phyloP scores from a whole-genome alignment of 2,888 invertebrate genomes.

The Thysanoteuthis rhombus region DNA sequence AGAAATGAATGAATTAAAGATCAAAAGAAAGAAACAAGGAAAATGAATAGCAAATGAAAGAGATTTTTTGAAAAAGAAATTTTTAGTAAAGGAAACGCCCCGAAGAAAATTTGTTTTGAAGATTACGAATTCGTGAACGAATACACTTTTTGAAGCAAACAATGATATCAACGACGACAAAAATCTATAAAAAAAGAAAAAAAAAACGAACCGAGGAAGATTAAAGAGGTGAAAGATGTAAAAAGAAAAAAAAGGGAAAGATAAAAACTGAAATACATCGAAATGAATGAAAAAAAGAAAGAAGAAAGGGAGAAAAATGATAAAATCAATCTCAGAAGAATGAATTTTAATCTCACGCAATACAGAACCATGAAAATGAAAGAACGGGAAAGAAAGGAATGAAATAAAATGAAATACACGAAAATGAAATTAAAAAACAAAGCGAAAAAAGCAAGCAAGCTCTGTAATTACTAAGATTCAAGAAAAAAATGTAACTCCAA shows the following conservation, averaged over 20 bases:
- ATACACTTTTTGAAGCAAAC: no score
- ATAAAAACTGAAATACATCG: no score
- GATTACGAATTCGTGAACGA: background rate
- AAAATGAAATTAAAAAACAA: background rate
- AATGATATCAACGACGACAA: no score
- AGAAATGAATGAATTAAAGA: background rate
- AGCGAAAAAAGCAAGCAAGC: background rate
- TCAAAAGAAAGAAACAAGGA: background rate
- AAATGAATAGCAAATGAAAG: background rate
- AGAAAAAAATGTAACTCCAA: background rate
- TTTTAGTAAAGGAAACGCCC: background rate
- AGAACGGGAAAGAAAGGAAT: background rate
- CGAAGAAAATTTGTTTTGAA: background rate
- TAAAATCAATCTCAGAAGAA: background rate
- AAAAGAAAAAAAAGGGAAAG: background rate
- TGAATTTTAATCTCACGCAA: background rate
- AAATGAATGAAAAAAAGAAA: background rate
- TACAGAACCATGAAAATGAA: background rate
- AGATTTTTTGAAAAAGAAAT: background rate
- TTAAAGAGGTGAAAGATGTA: background rate
- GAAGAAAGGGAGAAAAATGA: background rate
- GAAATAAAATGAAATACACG: background rate
- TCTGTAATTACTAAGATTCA: background rate
- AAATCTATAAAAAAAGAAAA: background rate
- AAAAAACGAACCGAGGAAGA: background rate